Base-by-base conservation (phyloP, 2,888 invertebrate species). In the Eupeodes luniger region DNA sequence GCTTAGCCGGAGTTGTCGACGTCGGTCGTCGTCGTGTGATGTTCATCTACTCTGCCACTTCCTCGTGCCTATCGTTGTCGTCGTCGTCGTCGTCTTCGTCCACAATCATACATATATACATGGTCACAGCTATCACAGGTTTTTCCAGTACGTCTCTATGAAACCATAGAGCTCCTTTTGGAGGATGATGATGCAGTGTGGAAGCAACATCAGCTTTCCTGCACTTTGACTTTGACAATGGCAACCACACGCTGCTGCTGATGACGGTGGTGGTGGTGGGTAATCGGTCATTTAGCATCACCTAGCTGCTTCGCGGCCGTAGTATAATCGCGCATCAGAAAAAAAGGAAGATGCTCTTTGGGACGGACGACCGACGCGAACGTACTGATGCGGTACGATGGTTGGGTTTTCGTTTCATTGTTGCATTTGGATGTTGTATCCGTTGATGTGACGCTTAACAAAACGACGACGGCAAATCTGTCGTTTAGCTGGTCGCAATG, bases 181-280 rank as follows among this genome's bases (percentile, higher is more conserved):
- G 16, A 19, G 27, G 57, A 12, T 27, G 19, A 11, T 27, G 51
- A 14, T 51, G 14, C 3, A 61, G 3, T n/a, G 2, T 61, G 36
- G 49, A 69, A 64, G n/a, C 75, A 12, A 19, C 77, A 64, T 53
- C 70, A 70, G 76, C 57, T 79, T 87, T 80, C 44, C 27, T 87
- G 87, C 80, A 80, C 87, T 84, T 84, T 80, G 87, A 87, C 84
- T 87, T 87, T 87, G 87, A 72, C 87, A 83, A 80, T 80, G 87
- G n/a, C 12, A 81, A 75, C 77, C 81, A 55, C 61, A 16, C 47
- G 67, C 14, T 64, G 16, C 19, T 57, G 59, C 14, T 10, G 5
- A 2, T 14, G 66, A 16, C 40, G 62, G 1, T 12, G 57, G 19
- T 70, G 34, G 72, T 51, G 36, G 40, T 53, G 49, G 86, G 67